These are phyloP conservation scores for Apotomis capreana DNA, from an alignment of 2,888 invertebrate species.

Conservation along the genomic window DNA sequence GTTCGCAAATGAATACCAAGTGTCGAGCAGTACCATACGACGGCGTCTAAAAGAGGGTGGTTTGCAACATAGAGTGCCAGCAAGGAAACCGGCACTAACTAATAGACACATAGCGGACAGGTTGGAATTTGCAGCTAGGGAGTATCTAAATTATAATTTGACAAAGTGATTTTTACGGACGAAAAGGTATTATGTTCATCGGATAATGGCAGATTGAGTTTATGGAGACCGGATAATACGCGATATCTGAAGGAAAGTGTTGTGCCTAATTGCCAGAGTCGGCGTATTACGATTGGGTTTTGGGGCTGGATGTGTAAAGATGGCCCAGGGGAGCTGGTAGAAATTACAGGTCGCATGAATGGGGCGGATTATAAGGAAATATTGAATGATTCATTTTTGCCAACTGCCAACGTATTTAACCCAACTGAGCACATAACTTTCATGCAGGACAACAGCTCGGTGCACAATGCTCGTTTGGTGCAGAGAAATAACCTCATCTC, in stretches of 20 bases:
- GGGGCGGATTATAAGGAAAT: slow-evolving; percentile 5
- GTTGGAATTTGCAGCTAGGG: neutral
- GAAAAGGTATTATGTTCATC: slow-evolving; percentile 3
- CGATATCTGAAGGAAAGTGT: slow-evolving; percentile 7
- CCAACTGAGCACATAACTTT: too few species aligned
- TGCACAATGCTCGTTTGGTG: too few species aligned
- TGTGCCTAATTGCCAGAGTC: slow-evolving; percentile 8
- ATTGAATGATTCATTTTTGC: neutral
- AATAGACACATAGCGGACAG: neutral
- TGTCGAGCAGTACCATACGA: neutral
- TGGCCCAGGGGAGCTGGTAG: slow-evolving; percentile 19
- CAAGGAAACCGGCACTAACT: neutral
- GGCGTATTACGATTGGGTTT: slow-evolving; percentile 15
- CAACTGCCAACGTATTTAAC: too few species aligned
- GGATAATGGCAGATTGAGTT: slow-evolving; percentile 1
- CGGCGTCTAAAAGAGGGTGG: neutral
- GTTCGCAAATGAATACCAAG: neutral
- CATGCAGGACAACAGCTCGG: too few species aligned
- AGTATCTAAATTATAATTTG: too few species aligned
- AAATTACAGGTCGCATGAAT: slow-evolving; percentile 19
- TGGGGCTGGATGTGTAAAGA: slow-evolving; percentile 14
- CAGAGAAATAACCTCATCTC: too few species aligned
- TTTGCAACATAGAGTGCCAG: neutral
- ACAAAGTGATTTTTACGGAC: slow-evolving; percentile 7
- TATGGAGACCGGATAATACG: slow-evolving; percentile 11